Evolutionary conservation across 1,140 invertebrate species (phyloP), one percentile per base, ranked within the genome.

Genomic region (Brachionus sp.): DNA sequence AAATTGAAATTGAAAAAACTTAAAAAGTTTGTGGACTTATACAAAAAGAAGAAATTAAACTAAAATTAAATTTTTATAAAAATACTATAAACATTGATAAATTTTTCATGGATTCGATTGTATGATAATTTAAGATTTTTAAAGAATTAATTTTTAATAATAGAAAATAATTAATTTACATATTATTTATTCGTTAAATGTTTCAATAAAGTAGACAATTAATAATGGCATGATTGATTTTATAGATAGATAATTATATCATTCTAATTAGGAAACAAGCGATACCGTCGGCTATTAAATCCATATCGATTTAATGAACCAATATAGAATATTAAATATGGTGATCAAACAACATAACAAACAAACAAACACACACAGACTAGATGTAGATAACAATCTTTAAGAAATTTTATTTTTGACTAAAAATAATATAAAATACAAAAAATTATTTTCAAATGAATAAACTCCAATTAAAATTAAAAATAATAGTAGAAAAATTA

Each of bases 361-460:
- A 39, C 9, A 19, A 57, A 23, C 50, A 57, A 57, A 57, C n/a
- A 16, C 46, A 57, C 5, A 35, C n/a, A n/a, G n/a, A n/a, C n/a
- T n/a, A n/a, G n/a, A 12, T 35, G 10, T 66, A 66, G 64, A 66
- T 66, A 66, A 33, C 64, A 66, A 66, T 66, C 64, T 33, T 66
- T 66, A 33, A 66, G 12, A 33, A 66, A 37, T 33, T 35, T 19
- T 19, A 9, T 19, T 57, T 19, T 57, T 57, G 7, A 57, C 9
- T 9, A 16, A 57, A 57, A 19, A 19, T 19, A 19, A 29, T n/a
- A 66, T 29, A 33, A 66, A 66, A 29, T 66, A 66, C 64, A 66
- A 66, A 66, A 66, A 66, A 33, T 66, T 66, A 66, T 33, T 66
- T 66, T 66, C 64, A 66, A 66, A 66, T 66, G 64, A 66, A 66